Evolutionary conservation across 2,113 vertebrate species (phyloP).

Genomic region (Cryptotis parvus): DNA sequence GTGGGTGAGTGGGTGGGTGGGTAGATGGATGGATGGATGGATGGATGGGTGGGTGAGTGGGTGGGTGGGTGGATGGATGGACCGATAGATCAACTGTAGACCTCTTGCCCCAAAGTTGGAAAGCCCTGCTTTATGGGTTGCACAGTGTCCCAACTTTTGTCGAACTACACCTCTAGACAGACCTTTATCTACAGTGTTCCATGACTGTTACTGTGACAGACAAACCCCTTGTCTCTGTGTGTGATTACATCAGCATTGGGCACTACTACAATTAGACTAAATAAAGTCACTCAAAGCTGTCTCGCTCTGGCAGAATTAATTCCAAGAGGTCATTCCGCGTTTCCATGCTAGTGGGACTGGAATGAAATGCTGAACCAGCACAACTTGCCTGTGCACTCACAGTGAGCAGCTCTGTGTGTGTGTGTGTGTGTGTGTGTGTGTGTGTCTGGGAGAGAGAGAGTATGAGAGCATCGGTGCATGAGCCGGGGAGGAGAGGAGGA

Average conservation of each 20-base stretch:
- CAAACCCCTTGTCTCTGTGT: background rate
- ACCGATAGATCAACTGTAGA: conserved; percentile 32
- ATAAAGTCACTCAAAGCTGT: conserved; percentile 49
- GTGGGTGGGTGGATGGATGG: background rate
- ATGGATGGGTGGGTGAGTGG: no score
- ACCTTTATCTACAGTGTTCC: background rate
- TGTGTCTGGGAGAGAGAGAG: background rate
- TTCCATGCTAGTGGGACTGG: background rate
- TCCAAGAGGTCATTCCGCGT: background rate
- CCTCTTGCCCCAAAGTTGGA: conserved; percentile 20
- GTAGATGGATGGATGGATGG: background rate
- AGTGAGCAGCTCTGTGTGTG: conserved; percentile 32
- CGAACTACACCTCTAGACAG: background rate
- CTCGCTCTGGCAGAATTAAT: conserved; percentile 37
- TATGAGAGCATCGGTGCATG: background rate
- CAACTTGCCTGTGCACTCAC: conserved; percentile 48
- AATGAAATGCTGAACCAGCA: conserved; percentile 63
- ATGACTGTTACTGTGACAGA: conserved; percentile 13
- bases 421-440: background rate
- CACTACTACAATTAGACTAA: conserved; percentile 17
- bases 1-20: no score
- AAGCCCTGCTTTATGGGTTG: conserved; percentile 39
- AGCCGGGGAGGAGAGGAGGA: background rate
- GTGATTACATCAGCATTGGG: conserved; percentile 46
- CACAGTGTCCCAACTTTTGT: background rate